Evolutionary conservation across 2,888 invertebrate genomes (phyloP).

Genomic region (Pteria penguin): DNA sequence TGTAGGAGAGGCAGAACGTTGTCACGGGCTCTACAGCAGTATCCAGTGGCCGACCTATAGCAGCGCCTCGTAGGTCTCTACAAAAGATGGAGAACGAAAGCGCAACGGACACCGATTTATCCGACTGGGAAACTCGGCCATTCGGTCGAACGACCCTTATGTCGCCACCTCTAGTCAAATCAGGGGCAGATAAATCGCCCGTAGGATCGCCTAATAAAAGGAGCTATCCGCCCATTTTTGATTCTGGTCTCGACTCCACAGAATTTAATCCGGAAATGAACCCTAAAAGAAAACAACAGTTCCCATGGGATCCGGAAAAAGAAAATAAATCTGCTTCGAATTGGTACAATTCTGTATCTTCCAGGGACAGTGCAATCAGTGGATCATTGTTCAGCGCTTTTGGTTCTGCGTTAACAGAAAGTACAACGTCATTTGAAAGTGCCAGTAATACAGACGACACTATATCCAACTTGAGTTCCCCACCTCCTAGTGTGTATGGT

Average conservation of each 20-base stretch:
- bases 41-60: too few relatives aligned
- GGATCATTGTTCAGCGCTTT: conserved; percentile 38
- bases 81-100: conserved; percentile 54
- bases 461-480: conserved; percentile 46
- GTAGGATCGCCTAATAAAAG: conserved; percentile 21
- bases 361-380: conserved; percentile 41
- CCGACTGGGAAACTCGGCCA: conserved; percentile 57
- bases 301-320: conserved; percentile 31
- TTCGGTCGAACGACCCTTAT: conserved; percentile 37
- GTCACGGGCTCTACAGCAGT: too few relatives aligned
- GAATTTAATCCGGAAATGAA: conserved; percentile 7
- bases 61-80: not conserved
- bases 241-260: not conserved
- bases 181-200: conserved; percentile 3
- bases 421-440: conserved; percentile 49
- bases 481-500: conserved; percentile 56
- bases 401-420: conserved; percentile 53
- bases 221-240: conserved; percentile 20
- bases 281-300: conserved; percentile 27
- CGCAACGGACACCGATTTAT: conserved; percentile 61
- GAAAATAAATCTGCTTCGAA: conserved; percentile 30
- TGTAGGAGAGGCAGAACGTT: too few relatives aligned
- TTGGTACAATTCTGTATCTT: conserved; percentile 41
- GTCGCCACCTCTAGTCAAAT: conserved; percentile 33
- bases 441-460: conserved; percentile 51